Base-by-base conservation (phyloP, 1,140 invertebrate species). In the Catajapyx aquilonaris region DNA sequence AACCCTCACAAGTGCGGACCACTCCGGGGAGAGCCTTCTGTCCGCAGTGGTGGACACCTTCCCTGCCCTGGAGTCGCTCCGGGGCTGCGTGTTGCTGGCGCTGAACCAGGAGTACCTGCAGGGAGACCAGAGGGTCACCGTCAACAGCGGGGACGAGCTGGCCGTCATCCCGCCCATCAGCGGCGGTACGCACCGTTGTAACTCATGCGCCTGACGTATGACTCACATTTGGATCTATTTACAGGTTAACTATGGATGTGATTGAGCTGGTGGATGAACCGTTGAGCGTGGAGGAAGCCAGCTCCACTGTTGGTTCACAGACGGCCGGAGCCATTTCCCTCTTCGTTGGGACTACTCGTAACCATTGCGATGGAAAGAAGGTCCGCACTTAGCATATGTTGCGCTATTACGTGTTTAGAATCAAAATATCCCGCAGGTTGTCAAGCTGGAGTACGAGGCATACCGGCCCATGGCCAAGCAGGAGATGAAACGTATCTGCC, bases 401-500 rank as follows among this genome's bases (percentile, higher is more conserved):
- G 35, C 33, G 17, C 20, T 34, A 20, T n/a, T 15, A 40, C 19
- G 16, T 34, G 37, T 2, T 31, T 20, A 17, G 37, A 39, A 18
- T 19, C 35, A 13, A 33, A 20, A 7, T 19, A 52, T 18, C 33
- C 33, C 20, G 2, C 13, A 75, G 69, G 86, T 95, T 11, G 34
- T 76, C 5, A 65, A 66, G 37, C 60, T 96, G 28, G 76, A 86
- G 52, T 96, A 95, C 64, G 88, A 95, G 65, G 84, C 87, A 0
- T 95, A 93, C 58, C 74, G 83, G 45, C 58, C 70, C 31, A 96
- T 95, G 90, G 88, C 85, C 9, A 43, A 78, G 1, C 84, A 83
- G 51, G 69, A 78, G 46, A 74, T 94, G 66, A 65, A 69, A 40
- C 70, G 70, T 43, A 73, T 94, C 7, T 91, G 85, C 54, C 44